These are phyloP conservation scores for Dryobota labecula DNA, from an alignment of 2,888 invertebrate genomes.

Conservation along the genomic window DNA sequence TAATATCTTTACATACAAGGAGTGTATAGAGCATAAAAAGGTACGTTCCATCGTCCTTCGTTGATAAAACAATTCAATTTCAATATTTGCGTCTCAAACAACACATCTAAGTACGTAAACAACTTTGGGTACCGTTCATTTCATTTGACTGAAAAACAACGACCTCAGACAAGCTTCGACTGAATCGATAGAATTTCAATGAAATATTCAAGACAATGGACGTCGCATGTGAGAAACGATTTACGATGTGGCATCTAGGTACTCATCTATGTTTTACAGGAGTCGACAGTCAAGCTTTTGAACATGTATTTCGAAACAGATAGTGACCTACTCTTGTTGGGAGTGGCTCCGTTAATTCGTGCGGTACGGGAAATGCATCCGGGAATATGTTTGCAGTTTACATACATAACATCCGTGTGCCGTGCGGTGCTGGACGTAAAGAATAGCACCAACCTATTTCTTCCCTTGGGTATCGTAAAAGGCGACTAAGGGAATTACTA, in stretches of 20 bases:
- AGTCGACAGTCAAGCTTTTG: constrained; percentile 39
- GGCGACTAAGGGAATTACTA: too few species aligned
- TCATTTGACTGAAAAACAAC: constrained; percentile 26
- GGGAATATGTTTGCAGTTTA: not conserved
- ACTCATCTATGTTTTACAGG: constrained; percentile 20
- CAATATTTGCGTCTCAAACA: constrained; percentile 23
- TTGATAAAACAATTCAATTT: constrained; percentile 18
- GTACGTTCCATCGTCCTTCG: not conserved
- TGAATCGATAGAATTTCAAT: constrained; percentile 62
- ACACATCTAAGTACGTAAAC: constrained; percentile 1
- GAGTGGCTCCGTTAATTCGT: constrained; percentile 46
- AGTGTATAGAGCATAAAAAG: not conserved
- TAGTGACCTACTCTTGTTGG: constrained; percentile 57
- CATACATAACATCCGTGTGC: too few species aligned
- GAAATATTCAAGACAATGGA: constrained; percentile 64
- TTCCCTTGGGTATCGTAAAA: too few species aligned
- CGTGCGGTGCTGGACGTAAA: too few species aligned
- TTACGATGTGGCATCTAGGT: constrained; percentile 32
- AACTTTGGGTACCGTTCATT: constrained; percentile 12
- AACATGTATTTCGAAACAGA: constrained; percentile 59
- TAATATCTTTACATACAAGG: not conserved
- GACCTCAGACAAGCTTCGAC: constrained; percentile 24
- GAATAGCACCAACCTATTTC: too few species aligned
- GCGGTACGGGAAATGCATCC: constrained; percentile 22
- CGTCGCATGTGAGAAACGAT: constrained; percentile 55